A percentile compares a stretch with the other conserved stretches of the same genome.
These are phyloP conservation scores for Oncorhynchus tshawytscha DNA, from an alignment of 2,113 vertebrate species.

Conservation along the genomic window DNA sequence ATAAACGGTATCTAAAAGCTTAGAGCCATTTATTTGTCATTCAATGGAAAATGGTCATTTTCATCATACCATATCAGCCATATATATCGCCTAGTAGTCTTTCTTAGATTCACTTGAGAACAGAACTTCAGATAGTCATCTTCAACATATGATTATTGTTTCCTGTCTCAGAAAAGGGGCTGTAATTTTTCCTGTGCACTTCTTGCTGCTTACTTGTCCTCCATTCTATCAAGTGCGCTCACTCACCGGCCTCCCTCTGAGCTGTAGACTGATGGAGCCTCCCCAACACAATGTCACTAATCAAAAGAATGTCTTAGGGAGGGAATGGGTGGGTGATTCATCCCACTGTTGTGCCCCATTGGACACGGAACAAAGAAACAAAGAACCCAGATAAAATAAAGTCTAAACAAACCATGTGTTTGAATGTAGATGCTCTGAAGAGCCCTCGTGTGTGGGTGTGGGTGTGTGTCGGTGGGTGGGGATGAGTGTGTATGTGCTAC, in stretches of 20 bases:
- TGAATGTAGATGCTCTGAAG: neutral
- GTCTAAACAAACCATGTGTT: neutral
- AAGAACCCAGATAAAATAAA: neutral
- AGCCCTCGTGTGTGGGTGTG: neutral
- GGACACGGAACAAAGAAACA: neutral
- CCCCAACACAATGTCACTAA: neutral
- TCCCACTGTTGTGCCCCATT: neutral
- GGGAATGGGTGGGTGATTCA: neutral
- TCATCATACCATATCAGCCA: slow-evolving; percentile 29
- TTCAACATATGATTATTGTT: no score
- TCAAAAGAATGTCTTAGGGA: neutral
- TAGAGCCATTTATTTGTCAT: slow-evolving; percentile 32
- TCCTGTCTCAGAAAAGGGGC: no score
- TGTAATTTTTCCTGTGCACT: no score
- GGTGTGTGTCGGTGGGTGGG: neutral
- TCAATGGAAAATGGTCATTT: slow-evolving; percentile 11
- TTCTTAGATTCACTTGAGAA: no score
- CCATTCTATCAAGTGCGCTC: neutral
- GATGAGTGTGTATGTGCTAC: neutral
- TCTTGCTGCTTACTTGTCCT: neutral
- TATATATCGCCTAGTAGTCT: no score
- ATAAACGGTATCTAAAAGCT: slow-evolving; percentile 20
- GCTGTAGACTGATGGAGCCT: neutral
- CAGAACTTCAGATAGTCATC: no score
- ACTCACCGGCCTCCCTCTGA: neutral